phyloP scores from a whole-genome alignment of 2,797 vertebrate genomes.

The Mormyrus hasselquistii region DNA sequence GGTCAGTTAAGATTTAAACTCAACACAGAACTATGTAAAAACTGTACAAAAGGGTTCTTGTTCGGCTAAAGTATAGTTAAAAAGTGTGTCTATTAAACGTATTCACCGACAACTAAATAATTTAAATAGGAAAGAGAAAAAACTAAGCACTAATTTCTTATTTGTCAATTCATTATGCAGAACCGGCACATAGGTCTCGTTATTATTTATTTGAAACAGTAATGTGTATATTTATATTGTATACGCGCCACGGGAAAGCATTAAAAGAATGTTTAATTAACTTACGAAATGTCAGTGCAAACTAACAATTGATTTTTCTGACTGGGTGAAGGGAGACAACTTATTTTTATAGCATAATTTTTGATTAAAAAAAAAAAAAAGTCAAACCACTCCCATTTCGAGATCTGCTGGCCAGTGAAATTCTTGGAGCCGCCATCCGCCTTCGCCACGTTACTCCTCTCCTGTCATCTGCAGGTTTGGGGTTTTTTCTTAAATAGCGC shows the following conservation, averaged over 20 bases:
- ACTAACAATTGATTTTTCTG: background rate
- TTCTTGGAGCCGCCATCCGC: conserved; percentile 40
- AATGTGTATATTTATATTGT: background rate
- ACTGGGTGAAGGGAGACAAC: background rate
- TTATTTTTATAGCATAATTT: background rate
- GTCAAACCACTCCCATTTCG: conserved; percentile 35
- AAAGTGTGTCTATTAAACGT: background rate
- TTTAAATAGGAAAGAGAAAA: background rate
- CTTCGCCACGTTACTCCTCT: conserved; percentile 47
- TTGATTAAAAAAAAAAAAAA: background rate
- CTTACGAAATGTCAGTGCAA: background rate
- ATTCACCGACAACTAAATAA: background rate
- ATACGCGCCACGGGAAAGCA: background rate
- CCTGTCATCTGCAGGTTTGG: conserved; percentile 9
- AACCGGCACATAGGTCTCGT: background rate
- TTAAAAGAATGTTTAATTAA: background rate
- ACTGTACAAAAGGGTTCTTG: background rate
- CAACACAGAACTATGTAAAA: background rate
- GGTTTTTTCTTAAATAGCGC: conserved; percentile 47
- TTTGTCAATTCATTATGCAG: background rate
- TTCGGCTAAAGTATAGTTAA: background rate
- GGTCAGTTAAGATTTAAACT: background rate
- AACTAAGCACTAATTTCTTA: background rate
- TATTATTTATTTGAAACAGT: background rate
- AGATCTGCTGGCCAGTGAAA: conserved; percentile 46